Evolutionary conservation across 2,888 invertebrate genomes (phyloP), one percentile per base, ranked within the genome.

Genomic region (Dorcus hopei): DNA sequence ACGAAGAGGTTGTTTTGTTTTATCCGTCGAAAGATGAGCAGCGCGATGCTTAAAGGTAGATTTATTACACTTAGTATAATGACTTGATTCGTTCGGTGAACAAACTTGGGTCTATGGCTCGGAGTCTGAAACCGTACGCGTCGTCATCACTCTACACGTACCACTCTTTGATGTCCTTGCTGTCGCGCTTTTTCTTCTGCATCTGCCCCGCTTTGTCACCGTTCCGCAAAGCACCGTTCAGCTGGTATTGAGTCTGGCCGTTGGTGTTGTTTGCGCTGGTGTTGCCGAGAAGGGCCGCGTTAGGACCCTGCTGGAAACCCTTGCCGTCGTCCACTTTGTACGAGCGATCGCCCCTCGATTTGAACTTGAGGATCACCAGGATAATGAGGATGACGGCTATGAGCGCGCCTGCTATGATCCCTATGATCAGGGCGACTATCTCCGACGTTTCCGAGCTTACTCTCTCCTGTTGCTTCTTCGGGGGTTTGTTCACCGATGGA

Each of bases 141-240:
- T 59, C 11, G 19, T 39, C 11, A 48, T 38, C 49, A 43, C 45
- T 70, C 85, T 90, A 95, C 80, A 95, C 95, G 80, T 95, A 95
- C 95, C 95, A 95, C 84, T 95, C 95, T 82, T 95, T 95, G 76
- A 95, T 92, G 77, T 94, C 93, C 84, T 93, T 93, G 63, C 90
- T 86, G 76, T 88, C 87, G 63, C 87, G 84, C 74, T 92, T 91
- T 79, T 89, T 85, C 63, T 76, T 77, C 68, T 69, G 70, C 61
- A 65, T 64, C 68, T 75, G 74, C 55, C 69, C 65, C 23, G 67
- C 64, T 49, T 82, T 83, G 52, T 84, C 77, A 38, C 77, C 80
- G 66, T 82, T 82, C 52, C 84, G 77, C 1, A 80, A 79, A n/a
- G 82, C 81, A 16, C 81, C 79, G 54, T 81, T 80, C 49, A 79